Conservation (phyloP, 2,113 vertebrate genomes). For the Barnardius zonarius region DNA sequence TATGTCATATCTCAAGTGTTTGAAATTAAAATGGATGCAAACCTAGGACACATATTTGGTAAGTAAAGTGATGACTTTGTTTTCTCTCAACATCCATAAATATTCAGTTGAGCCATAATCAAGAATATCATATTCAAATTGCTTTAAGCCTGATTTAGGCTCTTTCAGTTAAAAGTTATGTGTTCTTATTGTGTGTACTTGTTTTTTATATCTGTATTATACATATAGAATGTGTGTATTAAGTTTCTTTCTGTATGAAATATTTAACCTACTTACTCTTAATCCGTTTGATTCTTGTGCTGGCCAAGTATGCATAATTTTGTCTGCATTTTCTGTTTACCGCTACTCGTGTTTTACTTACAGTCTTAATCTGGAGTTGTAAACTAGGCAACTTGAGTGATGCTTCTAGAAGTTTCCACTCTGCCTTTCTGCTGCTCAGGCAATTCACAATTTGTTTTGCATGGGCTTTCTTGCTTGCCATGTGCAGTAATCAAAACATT, state of each 20-base stretch:
- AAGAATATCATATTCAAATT: neutral
- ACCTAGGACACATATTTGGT: conserved; percentile 83
- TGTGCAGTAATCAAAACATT: neutral
- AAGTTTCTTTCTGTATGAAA: neutral
- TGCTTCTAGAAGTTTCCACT: neutral
- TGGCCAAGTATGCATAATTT: neutral
- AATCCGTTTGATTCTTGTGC: neutral
- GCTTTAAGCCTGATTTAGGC: neutral
- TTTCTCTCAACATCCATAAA: neutral
- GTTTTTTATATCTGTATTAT: neutral
- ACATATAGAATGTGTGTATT: neutral
- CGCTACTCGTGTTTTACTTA: neutral
- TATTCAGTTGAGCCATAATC: neutral
- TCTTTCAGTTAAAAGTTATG: neutral
- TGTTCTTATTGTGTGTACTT: neutral
- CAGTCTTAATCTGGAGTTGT: neutral
- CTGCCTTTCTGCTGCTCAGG: neutral
- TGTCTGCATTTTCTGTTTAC: neutral
- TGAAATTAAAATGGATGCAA: conserved; percentile 87
- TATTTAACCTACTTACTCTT: neutral
- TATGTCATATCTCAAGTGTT: conserved; percentile 92
- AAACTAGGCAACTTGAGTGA: neutral
- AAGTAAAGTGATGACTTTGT: conserved; percentile 76
- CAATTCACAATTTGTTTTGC: neutral
- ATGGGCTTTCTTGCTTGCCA: neutral